Conservation (phyloP, 1,140 invertebrate species). For the Drosophila insularis region DNA sequence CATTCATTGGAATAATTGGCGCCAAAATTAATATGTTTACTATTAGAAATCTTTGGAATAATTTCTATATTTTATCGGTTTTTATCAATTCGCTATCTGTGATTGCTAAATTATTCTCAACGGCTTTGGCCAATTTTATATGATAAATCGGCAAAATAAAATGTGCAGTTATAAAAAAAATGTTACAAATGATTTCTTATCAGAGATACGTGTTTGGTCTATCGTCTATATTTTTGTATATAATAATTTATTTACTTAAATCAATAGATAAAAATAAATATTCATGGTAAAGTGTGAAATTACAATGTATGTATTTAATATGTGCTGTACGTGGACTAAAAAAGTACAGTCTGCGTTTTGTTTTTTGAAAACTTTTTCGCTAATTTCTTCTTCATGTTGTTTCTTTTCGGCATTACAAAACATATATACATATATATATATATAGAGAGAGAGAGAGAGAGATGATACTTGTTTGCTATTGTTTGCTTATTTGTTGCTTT, state of each 20-base stretch:
- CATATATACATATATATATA: not conserved
- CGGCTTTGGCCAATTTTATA: conserved; percentile 41
- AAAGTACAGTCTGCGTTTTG: not conserved
- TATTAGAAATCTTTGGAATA: not conserved
- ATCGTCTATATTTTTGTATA: not conserved
- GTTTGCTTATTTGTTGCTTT: conserved; percentile 81
- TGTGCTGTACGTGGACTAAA: not conserved
- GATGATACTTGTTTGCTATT: conserved; percentile 46
- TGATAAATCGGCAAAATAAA: conserved; percentile 33
- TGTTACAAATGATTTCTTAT: conserved; percentile 2
- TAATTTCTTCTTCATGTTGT: conserved; percentile 54
- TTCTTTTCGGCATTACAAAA: conserved; percentile 9
- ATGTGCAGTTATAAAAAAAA: not conserved
- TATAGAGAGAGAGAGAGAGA: no score
- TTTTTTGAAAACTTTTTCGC: conserved; percentile 44
- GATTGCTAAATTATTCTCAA: not conserved
- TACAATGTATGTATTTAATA: not conserved
- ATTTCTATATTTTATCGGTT: not conserved
- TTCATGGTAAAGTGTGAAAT: not conserved
- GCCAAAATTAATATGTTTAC: no score
- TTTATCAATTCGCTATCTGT: conserved; percentile 4
- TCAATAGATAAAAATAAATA: not conserved
- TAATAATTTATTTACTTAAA: not conserved
- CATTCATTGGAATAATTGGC: not conserved
- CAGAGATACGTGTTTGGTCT: not conserved